These are phyloP conservation scores for Spodoptera picta DNA, from an alignment of 2,888 invertebrate genomes.

Conservation along the genomic window DNA sequence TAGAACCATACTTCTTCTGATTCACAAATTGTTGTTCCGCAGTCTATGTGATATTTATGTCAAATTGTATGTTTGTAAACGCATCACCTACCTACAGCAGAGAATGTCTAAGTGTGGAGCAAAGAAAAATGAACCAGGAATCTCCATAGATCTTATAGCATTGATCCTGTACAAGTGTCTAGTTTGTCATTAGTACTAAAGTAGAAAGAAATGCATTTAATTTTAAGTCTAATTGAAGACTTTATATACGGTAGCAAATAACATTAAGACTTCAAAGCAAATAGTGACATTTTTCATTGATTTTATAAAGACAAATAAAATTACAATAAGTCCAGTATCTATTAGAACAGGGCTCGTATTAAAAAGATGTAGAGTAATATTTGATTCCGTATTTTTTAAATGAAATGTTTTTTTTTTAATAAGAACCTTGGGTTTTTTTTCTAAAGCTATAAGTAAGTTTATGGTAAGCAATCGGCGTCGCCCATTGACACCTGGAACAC, in stretches of 20 bases:
- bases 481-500: too few relatives aligned
- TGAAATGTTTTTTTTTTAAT: constrained; percentile 3
- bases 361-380: constrained; percentile 75
- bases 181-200: constrained; percentile 15
- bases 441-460: too few relatives aligned
- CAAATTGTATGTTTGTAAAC: too few relatives aligned
- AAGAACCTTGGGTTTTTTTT: too few relatives aligned
- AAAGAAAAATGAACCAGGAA: not conserved
- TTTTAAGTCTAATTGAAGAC: constrained; percentile 24
- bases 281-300: constrained; percentile 28
- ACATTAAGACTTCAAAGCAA: constrained; percentile 42
- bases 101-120: too few relatives aligned
- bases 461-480: too few relatives aligned
- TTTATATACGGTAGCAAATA: constrained; percentile 1
- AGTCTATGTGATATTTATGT: too few relatives aligned
- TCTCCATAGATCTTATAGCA: constrained; percentile 14
- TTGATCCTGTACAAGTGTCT: not conserved
- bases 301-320: constrained; percentile 27
- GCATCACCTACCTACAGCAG: too few relatives aligned
- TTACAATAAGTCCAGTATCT: constrained; percentile 37
- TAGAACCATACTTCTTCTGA: too few relatives aligned
- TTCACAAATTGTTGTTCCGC: too few relatives aligned
- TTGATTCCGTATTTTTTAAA: too few relatives aligned
- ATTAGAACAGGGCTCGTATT: constrained; percentile 40
- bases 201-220: constrained; percentile 22